A percentile compares a stretch with the other conserved stretches of the same genome.
Evolutionary conservation across 2,113 vertebrate genomes (phyloP).

Genomic region (Tapirus terrestris): DNA sequence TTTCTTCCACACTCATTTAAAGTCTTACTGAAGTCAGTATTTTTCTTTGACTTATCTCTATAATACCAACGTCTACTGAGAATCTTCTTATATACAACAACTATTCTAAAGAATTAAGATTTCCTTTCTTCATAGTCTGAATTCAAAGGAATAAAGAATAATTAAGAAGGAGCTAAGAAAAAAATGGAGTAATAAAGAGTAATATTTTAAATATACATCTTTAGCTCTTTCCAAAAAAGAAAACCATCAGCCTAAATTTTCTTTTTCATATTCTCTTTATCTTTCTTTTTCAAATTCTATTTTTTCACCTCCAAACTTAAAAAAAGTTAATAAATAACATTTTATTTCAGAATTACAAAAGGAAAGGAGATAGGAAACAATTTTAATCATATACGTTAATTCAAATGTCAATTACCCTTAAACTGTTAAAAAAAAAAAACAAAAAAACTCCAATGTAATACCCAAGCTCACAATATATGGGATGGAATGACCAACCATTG

Average conservation of each 20-base stretch:
- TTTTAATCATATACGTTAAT: constrained; percentile 39
- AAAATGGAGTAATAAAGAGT: constrained; percentile 2
- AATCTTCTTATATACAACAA: neutral
- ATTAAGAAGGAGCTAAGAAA: constrained; percentile 42
- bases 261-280: neutral
- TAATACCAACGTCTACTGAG: neutral
- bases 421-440: neutral
- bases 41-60: constrained; percentile 31
- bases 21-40: constrained; percentile 30
- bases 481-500: neutral
- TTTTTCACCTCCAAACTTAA: neutral
- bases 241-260: constrained; percentile 25
- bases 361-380: neutral
- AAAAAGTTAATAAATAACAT: neutral
- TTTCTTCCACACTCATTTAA: neutral
- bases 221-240: constrained; percentile 33
- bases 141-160: constrained; percentile 52
- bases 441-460: neutral
- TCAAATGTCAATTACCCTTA: constrained; percentile 17
- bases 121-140: constrained; percentile 26
- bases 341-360: constrained; percentile 49
- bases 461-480: neutral
- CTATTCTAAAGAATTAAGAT: constrained; percentile 14
- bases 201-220: constrained; percentile 49
- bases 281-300: constrained; percentile 46